phyloP scores from a whole-genome alignment of 1,140 invertebrate species.

The Antheraea pernyi region DNA sequence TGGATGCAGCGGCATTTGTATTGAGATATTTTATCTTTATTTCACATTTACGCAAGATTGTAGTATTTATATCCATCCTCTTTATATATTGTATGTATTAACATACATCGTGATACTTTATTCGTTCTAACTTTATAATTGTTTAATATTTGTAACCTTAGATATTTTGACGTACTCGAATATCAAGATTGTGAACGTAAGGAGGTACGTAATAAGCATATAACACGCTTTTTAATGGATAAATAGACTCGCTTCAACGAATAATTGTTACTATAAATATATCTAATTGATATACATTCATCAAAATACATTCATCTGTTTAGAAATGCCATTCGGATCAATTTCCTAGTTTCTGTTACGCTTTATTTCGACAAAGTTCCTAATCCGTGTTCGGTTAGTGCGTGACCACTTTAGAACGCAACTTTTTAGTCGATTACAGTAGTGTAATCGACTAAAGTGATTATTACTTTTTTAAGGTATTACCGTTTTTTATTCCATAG shows the following conservation, averaged over 20 bases:
- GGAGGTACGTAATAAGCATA: not conserved
- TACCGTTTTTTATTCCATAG: too few species aligned
- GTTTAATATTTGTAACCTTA: not conserved
- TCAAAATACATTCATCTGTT: not conserved
- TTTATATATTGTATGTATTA: too few species aligned
- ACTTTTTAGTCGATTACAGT: not conserved
- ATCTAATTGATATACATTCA: not conserved
- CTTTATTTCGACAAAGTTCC: not conserved
- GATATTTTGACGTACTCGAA: not conserved
- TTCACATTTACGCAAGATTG: too few species aligned
- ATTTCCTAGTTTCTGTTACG: not conserved
- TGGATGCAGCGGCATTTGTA: too few species aligned
- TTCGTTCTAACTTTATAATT: too few species aligned
- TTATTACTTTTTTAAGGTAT: not conserved
- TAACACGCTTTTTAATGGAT: not conserved
- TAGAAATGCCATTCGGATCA: not conserved
- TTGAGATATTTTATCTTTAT: too few species aligned
- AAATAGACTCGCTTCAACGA: not conserved
- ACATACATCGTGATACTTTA: too few species aligned
- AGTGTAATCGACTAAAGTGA: not conserved
- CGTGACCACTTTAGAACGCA: not conserved
- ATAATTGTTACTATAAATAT: not conserved
- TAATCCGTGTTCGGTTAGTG: not conserved
- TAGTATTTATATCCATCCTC: too few species aligned
- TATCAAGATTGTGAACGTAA: not conserved